A percentile compares a stretch with the other conserved stretches of the same genome.
Evolutionary conservation across 2,113 vertebrate genomes (phyloP).

Genomic region (Hoplias malabaricus): DNA sequence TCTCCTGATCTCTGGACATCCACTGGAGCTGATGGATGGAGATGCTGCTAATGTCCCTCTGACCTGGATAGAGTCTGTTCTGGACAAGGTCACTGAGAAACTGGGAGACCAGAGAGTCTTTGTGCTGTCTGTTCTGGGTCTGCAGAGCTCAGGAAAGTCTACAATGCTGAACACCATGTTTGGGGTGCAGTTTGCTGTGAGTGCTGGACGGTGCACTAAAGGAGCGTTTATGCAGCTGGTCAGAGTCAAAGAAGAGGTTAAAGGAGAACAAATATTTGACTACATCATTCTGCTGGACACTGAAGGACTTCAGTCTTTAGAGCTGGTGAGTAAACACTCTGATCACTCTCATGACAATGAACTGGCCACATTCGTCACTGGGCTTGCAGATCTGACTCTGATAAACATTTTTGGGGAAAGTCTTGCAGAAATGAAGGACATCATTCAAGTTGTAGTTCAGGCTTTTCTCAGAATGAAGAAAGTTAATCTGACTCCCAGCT

Average conservation of each 20-base stretch:
- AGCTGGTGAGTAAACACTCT: too few relatives aligned
- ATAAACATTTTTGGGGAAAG: not conserved
- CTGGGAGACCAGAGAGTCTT: conserved; percentile 70
- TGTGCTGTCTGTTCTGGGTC: conserved; percentile 75
- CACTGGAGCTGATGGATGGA: conserved; percentile 81
- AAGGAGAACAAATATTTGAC: too few relatives aligned
- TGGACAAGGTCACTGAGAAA: conserved; percentile 68
- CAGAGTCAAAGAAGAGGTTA: too few relatives aligned
- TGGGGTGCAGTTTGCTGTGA: too few relatives aligned
- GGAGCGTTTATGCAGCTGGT: too few relatives aligned
- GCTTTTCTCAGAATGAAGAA: too few relatives aligned
- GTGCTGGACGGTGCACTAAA: too few relatives aligned
- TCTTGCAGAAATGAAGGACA: not conserved
- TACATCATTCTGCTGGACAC: too few relatives aligned
- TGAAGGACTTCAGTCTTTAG: too few relatives aligned
- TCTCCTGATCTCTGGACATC: conserved; percentile 73
- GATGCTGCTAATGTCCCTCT: conserved; percentile 77
- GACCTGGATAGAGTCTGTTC: conserved; percentile 70
- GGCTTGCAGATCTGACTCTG: not conserved
- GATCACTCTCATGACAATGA: too few relatives aligned
- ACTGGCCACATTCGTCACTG: not conserved
- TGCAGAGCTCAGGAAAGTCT: conserved; percentile 76
- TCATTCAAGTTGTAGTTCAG: not conserved
- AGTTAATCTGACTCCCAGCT: too few relatives aligned
- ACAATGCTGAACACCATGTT: too few relatives aligned